A percentile compares a stretch with the other conserved stretches of the same genome.
phyloP scores from a whole-genome alignment of 2,113 vertebrate species.

The Notiomystis cincta region DNA sequence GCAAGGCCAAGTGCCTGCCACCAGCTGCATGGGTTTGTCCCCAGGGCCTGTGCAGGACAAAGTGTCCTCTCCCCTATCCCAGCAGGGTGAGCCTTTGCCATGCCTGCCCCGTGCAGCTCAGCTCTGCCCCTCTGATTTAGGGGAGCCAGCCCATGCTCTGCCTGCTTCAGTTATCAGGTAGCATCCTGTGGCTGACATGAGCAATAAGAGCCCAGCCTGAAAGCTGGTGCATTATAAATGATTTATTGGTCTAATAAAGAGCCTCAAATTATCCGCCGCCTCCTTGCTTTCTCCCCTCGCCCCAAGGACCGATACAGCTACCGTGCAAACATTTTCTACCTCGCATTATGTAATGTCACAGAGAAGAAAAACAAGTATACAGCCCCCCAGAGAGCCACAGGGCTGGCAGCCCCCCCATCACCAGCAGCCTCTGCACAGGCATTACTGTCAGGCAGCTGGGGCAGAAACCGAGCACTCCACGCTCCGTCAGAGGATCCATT shows the following conservation, averaged over 20 bases:
- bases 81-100: fast-evolving
- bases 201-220: constrained; percentile 43
- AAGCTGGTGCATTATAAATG: constrained; percentile 61
- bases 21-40: background rate
- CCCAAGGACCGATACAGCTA: constrained; percentile 63
- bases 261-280: constrained; percentile 59
- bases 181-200: constrained; percentile 18
- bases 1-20: background rate
- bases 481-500: fast-evolving
- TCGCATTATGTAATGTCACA: constrained; percentile 64
- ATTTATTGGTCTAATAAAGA: constrained; percentile 74
- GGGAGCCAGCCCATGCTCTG: background rate
- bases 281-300: constrained; percentile 23
- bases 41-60: background rate
- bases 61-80: background rate
- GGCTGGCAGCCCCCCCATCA: background rate
- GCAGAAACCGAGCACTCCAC: background rate
- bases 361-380: constrained; percentile 65
- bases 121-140: background rate
- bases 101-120: fast-evolving
- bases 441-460: background rate
- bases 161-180: background rate
- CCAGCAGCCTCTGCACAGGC: background rate
- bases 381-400: background rate
- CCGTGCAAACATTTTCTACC: constrained; percentile 64